Percentiles rank a stretch among this genome's conserved stretches.
phyloP scores from a whole-genome alignment of 2,888 invertebrate genomes.

The Zaprionus obscuricornis region DNA sequence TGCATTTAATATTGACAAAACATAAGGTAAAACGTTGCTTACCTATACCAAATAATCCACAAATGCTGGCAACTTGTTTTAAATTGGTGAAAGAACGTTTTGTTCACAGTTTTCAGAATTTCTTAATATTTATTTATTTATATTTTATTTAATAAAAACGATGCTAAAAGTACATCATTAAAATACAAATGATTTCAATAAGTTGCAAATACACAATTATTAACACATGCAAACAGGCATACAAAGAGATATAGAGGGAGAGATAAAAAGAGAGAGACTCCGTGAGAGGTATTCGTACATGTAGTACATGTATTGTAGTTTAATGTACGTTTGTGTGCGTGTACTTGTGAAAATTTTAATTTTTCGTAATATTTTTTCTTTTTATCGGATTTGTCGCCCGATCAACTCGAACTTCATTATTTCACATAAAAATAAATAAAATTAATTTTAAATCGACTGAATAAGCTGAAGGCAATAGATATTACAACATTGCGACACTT shows the following conservation, averaged over 20 bases:
- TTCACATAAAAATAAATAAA: not conserved
- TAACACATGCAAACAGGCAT: slow-evolving; percentile 25
- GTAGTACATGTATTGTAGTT: slow-evolving; percentile 34
- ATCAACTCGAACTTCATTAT: not conserved
- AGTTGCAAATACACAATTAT: slow-evolving; percentile 26
- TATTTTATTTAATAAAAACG: not conserved
- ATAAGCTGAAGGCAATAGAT: not conserved
- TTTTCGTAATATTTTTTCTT: slow-evolving; percentile 6
- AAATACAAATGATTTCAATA: slow-evolving; percentile 25
- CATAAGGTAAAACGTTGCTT: too few species aligned
- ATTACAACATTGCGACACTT: slow-evolving; percentile 43
- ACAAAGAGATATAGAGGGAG: not conserved
- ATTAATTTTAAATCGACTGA: not conserved
- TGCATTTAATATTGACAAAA: too few species aligned
- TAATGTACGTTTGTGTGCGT: slow-evolving; percentile 39
- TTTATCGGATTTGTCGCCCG: not conserved
- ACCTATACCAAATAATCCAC: slow-evolving; percentile 38
- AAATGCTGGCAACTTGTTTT: not conserved
- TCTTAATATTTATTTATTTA: not conserved
- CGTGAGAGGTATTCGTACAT: slow-evolving; percentile 3
- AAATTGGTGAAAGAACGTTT: not conserved
- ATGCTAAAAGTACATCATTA: slow-evolving; percentile 33
- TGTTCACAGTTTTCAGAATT: not conserved
- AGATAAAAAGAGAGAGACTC: slow-evolving; percentile 18
- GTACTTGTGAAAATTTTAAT: slow-evolving; percentile 57